These are phyloP conservation scores for Drosophila azteca DNA, from an alignment of 1,140 invertebrate species.

Conservation along the genomic window DNA sequence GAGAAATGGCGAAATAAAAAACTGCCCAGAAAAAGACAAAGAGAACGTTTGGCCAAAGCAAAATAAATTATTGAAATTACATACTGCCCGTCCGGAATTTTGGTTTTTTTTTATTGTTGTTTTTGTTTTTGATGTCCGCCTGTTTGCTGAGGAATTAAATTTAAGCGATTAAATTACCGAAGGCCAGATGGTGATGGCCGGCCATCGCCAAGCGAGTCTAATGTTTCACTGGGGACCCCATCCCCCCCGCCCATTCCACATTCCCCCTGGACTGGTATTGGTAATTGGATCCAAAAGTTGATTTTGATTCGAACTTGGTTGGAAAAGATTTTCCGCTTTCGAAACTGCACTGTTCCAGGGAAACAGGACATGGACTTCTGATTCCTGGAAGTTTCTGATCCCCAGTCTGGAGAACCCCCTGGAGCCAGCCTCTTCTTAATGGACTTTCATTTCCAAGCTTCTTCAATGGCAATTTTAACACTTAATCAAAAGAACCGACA, in stretches of 20 bases:
- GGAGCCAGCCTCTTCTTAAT: too few species aligned
- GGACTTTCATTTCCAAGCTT: not conserved
- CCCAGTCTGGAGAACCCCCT: too few species aligned
- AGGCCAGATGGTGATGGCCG: slow-evolving; percentile 19
- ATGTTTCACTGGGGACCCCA: slow-evolving; percentile 7
- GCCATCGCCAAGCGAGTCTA: slow-evolving; percentile 4
- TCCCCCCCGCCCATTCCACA: too few species aligned
- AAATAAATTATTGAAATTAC: slow-evolving; percentile 70
- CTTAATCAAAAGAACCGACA: slow-evolving; percentile 6
- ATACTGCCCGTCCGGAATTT: slow-evolving; percentile 29
- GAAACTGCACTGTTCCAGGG: not conserved
- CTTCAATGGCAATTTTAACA: slow-evolving; percentile 8
- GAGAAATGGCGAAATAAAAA: slow-evolving; percentile 1
- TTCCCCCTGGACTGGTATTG: too few species aligned
- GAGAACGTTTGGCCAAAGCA: slow-evolving; percentile 2
- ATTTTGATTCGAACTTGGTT: slow-evolving; percentile 2
- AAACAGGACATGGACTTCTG: too few species aligned
- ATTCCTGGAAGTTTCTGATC: not conserved
- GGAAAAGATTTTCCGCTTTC: not conserved
- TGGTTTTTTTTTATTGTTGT: not conserved
- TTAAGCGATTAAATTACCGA: slow-evolving; percentile 60
- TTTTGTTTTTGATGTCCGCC: not conserved
- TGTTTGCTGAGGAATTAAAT: slow-evolving; percentile 64
- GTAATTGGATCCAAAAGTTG: slow-evolving; percentile 34
- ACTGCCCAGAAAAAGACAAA: slow-evolving; percentile 1